phyloP scores from a whole-genome alignment of 2,113 vertebrate genomes.

The Rallus limicola region DNA sequence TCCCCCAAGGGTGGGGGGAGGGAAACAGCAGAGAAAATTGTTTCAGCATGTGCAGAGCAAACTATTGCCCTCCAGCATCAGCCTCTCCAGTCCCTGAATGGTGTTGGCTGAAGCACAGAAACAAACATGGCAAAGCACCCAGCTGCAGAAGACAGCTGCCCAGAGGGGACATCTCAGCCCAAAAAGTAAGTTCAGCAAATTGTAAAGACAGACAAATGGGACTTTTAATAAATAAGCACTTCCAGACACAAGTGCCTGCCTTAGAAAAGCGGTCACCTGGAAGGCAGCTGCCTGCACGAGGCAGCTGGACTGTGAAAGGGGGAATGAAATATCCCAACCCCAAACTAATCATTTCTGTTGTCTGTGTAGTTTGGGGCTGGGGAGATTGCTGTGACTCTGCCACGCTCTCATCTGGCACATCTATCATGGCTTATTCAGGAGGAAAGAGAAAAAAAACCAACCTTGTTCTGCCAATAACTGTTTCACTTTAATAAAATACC shows the following conservation, averaged over 20 bases:
- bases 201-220: not conserved
- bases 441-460: not conserved
- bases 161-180: not conserved
- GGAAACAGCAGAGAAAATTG: not conserved
- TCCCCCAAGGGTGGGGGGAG: too few relatives aligned
- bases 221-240: not conserved
- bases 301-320: not conserved
- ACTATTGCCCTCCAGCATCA: not conserved
- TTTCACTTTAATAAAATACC: not conserved
- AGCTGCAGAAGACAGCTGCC: not conserved
- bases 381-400: not conserved
- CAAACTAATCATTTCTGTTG: not conserved
- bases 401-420: not conserved
- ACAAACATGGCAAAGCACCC: not conserved
- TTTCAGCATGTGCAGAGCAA: not conserved
- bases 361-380: not conserved
- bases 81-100: not conserved
- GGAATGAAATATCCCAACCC: not conserved
- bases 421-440: not conserved
- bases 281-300: not conserved
- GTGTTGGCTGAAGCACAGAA: not conserved
- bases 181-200: not conserved
- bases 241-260: not conserved
- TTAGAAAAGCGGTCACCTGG: not conserved
- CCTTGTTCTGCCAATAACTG: not conserved